These are phyloP conservation scores for Montipora capricornis DNA, from an alignment of 64 coral and sea anemone species.

Conservation along the genomic window DNA sequence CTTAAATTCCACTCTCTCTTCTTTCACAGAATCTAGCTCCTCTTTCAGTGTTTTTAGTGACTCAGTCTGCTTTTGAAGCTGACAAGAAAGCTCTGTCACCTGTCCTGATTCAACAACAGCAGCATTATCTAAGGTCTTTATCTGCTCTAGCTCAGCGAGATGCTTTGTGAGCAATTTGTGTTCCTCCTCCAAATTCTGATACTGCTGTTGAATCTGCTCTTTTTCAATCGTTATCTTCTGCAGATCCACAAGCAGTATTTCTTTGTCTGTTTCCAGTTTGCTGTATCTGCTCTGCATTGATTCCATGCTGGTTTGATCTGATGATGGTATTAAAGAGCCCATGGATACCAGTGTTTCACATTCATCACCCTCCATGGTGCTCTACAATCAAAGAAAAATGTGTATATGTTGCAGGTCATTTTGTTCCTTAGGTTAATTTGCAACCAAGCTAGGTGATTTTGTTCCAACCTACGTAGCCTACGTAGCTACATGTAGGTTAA, in stretches of 20 bases:
- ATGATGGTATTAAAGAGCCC: not conserved
- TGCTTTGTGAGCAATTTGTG: not conserved
- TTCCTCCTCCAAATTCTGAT: constrained; percentile 1
- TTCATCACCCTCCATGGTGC: constrained; percentile 12
- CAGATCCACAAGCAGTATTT: constrained; percentile 36
- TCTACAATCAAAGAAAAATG: not conserved
- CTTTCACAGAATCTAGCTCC: not conserved
- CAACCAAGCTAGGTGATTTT: no score
- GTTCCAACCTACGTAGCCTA: no score
- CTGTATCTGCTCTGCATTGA: not conserved
- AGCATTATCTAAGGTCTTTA: not conserved
- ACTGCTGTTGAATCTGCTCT: constrained; percentile 24
- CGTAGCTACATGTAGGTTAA: no score
- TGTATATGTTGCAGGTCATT: no score
- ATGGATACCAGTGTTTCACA: not conserved
- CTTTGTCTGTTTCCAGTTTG: constrained; percentile 40
- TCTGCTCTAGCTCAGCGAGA: not conserved
- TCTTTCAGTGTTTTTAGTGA: not conserved
- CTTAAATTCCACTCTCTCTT: not conserved
- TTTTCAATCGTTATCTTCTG: constrained; percentile 19
- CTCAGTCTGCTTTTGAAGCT: constrained; percentile 17
- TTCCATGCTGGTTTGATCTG: not conserved
- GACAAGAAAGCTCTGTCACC: not conserved
- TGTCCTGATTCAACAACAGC: not conserved
- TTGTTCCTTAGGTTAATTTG: not conserved